A percentile compares a stretch with the other conserved stretches of the same genome.
Evolutionary conservation across 2,797 vertebrate species (phyloP).

Genomic region (Chrosomus eos): DNA sequence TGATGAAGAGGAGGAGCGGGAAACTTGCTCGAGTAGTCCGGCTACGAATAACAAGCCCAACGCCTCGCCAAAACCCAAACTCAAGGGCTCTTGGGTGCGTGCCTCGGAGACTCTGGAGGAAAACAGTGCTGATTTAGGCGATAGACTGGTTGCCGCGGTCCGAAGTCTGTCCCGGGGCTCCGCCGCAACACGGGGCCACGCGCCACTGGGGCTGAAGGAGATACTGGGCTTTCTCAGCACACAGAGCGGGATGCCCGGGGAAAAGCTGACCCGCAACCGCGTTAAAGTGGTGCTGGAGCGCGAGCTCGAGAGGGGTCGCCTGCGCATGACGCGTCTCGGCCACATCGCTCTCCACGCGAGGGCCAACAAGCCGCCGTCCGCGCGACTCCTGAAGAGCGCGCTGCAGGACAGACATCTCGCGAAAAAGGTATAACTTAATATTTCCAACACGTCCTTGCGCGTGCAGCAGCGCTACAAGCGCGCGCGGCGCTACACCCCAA

Average conservation of each 20-base stretch:
- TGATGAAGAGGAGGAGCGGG: conserved; percentile 54
- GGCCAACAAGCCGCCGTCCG: conserved; percentile 57
- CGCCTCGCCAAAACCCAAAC: conserved; percentile 70
- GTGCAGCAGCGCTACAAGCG: not conserved
- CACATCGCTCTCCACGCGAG: conserved; percentile 75
- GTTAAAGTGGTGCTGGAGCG: conserved; percentile 83
- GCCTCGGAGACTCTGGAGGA: conserved; percentile 53
- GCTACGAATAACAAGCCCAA: conserved; percentile 56
- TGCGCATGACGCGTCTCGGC: conserved; percentile 84
- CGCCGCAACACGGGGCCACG: conserved; percentile 70
- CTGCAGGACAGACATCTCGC: conserved; percentile 70
- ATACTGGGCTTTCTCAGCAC: conserved; percentile 82
- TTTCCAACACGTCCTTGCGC: conserved; percentile 68
- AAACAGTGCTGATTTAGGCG: conserved; percentile 69
- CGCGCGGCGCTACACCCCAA: conserved; percentile 45
- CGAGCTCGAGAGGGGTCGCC: conserved; percentile 81
- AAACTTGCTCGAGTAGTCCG: conserved; percentile 69
- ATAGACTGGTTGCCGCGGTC: conserved; percentile 74
- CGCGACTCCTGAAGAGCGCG: conserved; percentile 68
- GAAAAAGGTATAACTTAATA: conserved; percentile 78
- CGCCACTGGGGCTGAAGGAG: conserved; percentile 83
- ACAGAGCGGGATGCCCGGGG: conserved; percentile 74
- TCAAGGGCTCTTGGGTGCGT: conserved; percentile 57
- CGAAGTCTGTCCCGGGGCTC: conserved; percentile 70
- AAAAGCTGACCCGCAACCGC: conserved; percentile 84